Evolutionary conservation across 2,888 invertebrate species (phyloP).

Genomic region (Drosophila macrospina): DNA sequence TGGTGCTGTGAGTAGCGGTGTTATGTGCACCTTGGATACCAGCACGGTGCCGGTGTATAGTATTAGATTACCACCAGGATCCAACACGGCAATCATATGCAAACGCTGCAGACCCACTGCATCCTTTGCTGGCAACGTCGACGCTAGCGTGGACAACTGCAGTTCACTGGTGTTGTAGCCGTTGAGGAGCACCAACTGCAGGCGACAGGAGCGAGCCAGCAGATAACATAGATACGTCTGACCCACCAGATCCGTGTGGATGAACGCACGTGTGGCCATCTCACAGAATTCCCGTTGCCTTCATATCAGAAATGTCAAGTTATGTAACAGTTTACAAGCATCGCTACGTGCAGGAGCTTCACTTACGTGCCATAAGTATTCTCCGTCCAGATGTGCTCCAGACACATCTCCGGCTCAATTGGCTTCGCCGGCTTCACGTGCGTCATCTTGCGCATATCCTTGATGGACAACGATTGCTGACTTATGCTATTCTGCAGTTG

Average conservation of each 20-base stretch:
- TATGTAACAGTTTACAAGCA: neutral
- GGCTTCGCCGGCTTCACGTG: constrained; percentile 88
- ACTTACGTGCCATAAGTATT: constrained; percentile 86
- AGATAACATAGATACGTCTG: constrained; percentile 94
- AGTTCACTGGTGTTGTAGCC: constrained; percentile 87
- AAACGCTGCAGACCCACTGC: constrained; percentile 91
- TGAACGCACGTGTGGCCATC: constrained; percentile 91
- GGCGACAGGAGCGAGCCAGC: constrained; percentile 85
- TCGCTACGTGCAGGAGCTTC: neutral
- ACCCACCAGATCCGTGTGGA: constrained; percentile 94
- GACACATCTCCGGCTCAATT: constrained; percentile 93
- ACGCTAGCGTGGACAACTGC: constrained; percentile 91
- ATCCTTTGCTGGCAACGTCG: constrained; percentile 92
- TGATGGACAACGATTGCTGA: constrained; percentile 82
- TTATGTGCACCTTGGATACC: constrained; percentile 94
- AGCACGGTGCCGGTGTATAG: constrained; percentile 93
- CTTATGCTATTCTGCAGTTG: constrained; percentile 83
- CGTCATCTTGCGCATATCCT: constrained; percentile 85
- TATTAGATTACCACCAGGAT: constrained; percentile 91
- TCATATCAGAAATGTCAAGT: neutral
- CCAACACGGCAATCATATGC: constrained; percentile 93
- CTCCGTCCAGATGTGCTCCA: constrained; percentile 96
- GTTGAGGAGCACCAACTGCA: constrained; percentile 87
- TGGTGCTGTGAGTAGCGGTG: constrained; percentile 86
- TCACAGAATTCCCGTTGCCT: constrained; percentile 86